Evolutionary conservation across 2,888 invertebrate species (phyloP).

Genomic region (Capitulum mitella): DNA sequence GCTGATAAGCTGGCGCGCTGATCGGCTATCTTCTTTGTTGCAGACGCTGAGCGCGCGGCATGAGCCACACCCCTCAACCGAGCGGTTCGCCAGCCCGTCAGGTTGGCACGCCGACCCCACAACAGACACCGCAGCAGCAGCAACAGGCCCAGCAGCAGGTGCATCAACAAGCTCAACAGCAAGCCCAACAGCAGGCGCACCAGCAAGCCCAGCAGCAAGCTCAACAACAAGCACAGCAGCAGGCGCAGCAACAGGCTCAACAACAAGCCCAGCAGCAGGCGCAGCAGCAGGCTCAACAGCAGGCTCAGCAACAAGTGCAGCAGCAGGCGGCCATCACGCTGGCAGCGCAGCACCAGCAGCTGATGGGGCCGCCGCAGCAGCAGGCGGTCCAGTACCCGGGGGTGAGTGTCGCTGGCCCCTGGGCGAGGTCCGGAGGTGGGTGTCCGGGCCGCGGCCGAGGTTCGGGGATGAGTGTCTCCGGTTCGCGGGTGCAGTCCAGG

Average conservation of each 20-base stretch:
- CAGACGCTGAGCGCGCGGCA: neutral
- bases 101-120: constrained; percentile 21
- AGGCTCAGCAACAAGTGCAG: neutral
- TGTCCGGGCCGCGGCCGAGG: too few relatives aligned
- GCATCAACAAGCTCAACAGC: constrained; percentile 24
- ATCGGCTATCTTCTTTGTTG: too few relatives aligned
- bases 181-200: constrained; percentile 22
- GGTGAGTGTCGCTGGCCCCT: neutral
- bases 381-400: neutral
- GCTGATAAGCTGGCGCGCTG: too few relatives aligned
- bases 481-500: too few relatives aligned
- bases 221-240: neutral
- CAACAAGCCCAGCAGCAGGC: neutral
- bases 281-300: neutral
- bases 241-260: neutral
- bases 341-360: neutral
- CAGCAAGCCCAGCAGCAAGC: constrained; percentile 28
- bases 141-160: constrained; percentile 29
- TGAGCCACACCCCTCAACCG: constrained; percentile 7
- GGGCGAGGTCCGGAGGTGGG: too few relatives aligned
- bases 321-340: constrained; percentile 13
- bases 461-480: too few relatives aligned
- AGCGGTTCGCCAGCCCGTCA: constrained; percentile 18
- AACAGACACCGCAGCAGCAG: constrained; percentile 30
- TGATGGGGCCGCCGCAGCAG: constrained; percentile 17